Base-by-base conservation (phyloP, 2,797 vertebrate genomes). In the Sebastes trivittatus region DNA sequence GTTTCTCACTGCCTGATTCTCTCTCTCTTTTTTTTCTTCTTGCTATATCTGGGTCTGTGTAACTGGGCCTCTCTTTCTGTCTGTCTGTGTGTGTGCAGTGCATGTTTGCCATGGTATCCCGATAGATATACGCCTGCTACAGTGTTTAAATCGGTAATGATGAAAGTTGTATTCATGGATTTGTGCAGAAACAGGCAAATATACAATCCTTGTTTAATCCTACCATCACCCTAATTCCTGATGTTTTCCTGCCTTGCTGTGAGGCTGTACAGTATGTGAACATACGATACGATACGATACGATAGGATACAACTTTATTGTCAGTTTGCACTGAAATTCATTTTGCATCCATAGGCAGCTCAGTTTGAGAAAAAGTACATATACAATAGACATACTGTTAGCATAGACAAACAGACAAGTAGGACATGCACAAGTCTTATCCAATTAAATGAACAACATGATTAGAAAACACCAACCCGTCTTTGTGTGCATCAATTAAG, bases 31-130 rank as follows among this genome's bases (percentile, higher is more conserved):
- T 20, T 20, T 10, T 32, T 18, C 54, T 6, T 74, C 71, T 84
- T 76, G 42, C 27, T 75, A 11, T 78, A 73, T 80, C 80, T 88
- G 77, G 58, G 77, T 89, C 69, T 85, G 59, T 87, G 66, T 90
- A 82, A 77, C 67, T 76, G 81, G 87, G 80, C 75, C 66, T 79
- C 67, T 65, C 65, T 76, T 23, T 46, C 42, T 73, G 38, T 77
- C 52, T 75, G 38, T 77, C 46, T 55, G 49, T 60, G 59, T 49
- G 72, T 72, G 65, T 36, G 7, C 2, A 55, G 36, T 60, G 68
- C 30, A 36, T 77, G 77, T 74, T 46, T 76, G 49, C 56, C 22
- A 38, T 60, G 77, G 55, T 54, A 27, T 38, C 22, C 69, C 60
- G 32, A 49, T 20, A 83, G 52, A 86, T 71, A 34, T 36, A 72